Base-by-base conservation (phyloP, 2,888 invertebrate species). In the Tenthredo mesomela region DNA sequence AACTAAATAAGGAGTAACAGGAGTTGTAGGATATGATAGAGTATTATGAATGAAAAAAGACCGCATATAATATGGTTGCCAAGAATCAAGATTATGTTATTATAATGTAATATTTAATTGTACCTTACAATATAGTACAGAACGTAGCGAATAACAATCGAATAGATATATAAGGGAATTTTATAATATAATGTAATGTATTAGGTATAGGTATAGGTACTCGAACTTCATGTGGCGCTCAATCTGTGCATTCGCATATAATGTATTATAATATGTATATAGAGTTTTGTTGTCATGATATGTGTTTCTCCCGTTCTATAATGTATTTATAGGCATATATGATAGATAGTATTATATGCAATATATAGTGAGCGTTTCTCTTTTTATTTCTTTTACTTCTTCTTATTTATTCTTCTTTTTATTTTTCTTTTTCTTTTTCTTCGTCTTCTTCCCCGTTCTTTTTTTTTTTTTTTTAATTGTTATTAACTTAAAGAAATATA, bases 71-170 rank as follows among this genome's bases (percentile, higher is more conserved):
- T 85, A n/a, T n/a, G n/a, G 78, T 86, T 89, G 89, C 86, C 89
- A 89, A 91, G 89, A 91, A 90, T 91, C 87, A 91, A 91, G 88
- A 90, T 91, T 89, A 88, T 91, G 82, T 82, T 67, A 91, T 91
- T 92, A 92, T n/a, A n/a, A n/a, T 89, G 89, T 89, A 89, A 87
- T n/a, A n/a, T n/a, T n/a, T n/a, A n/a, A n/a, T n/a, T n/a, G 90
- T 89, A 89, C 88, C 85, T 88, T 85, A 90, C 89, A 88, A 90
- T n/a, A 37, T n/a, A 40, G 47, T 85, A 85, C 70, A 82, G 85
- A 86, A 84, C 67, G 82, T 83, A 73, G 83, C 83, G 71, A 73
- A 67, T 85, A 85, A 85, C 85, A 85, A 85, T 85, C 83, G 85
- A 84, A 85, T 85, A 78, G 25, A 84, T 83, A 75, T 61, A 37